These are phyloP conservation scores for Gymnoscelis rufifasciata DNA, from an alignment of 2,888 invertebrate species.

Conservation along the genomic window DNA sequence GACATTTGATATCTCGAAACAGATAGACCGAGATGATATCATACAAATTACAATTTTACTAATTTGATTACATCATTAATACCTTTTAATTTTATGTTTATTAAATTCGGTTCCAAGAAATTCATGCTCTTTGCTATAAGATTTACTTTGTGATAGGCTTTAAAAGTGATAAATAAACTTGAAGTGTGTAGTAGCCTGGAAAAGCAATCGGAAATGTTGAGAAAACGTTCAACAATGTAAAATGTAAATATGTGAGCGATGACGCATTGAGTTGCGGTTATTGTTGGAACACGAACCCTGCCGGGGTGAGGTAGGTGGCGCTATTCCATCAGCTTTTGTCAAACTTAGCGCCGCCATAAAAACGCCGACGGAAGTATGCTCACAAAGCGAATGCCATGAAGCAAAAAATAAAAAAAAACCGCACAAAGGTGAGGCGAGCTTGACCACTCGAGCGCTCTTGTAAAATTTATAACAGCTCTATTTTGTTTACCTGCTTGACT, in stretches of 20 bases:
- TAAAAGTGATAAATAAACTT: background rate
- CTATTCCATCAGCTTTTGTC: constrained; percentile 57
- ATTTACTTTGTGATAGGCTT: constrained; percentile 12
- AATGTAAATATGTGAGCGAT: constrained; percentile 16
- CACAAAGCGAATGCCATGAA: constrained; percentile 72
- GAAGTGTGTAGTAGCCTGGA: background rate
- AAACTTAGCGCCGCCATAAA: constrained; percentile 73
- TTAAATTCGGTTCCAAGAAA: constrained; percentile 16
- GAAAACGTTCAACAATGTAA: constrained; percentile 7
- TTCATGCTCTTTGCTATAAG: constrained; percentile 11
- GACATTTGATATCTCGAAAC: constrained; percentile 19
- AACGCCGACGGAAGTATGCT: constrained; percentile 71
- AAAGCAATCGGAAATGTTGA: background rate
- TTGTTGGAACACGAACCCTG: constrained; percentile 22
- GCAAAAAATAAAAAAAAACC: constrained; percentile 70
- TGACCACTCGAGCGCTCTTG: constrained; percentile 62
- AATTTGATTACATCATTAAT: constrained; percentile 27
- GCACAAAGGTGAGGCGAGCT: constrained; percentile 69
- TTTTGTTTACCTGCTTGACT: constrained; percentile 76
- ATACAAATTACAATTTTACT: constrained; percentile 26
- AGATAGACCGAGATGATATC: constrained; percentile 26
- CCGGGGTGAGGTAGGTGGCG: constrained; percentile 45
- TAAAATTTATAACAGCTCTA: constrained; percentile 78
- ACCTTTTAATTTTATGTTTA: constrained; percentile 24
- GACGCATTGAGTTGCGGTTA: constrained; percentile 26